phyloP scores from a whole-genome alignment of 2,113 vertebrate genomes.

The Anhinga rufa region DNA sequence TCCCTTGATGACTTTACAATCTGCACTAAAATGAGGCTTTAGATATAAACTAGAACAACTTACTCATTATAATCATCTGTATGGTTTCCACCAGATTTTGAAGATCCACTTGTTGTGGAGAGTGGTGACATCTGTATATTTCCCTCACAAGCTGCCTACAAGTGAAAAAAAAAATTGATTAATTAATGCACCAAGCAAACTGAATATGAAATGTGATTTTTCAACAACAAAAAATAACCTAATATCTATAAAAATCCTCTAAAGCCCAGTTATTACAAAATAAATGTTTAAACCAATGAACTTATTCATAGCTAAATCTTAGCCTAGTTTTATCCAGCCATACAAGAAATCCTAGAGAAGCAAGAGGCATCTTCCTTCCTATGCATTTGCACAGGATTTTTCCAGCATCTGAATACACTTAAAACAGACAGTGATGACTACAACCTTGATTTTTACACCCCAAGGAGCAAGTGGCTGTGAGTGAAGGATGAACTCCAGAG shows the following conservation, averaged over 20 bases:
- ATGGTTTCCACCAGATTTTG: slow-evolving; percentile 67
- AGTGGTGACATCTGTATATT: slow-evolving; percentile 80
- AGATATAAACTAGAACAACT: neutral
- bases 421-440: neutral
- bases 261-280: neutral
- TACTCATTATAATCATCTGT: slow-evolving; percentile 85
- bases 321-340: neutral
- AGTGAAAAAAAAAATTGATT: neutral
- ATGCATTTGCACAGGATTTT: neutral
- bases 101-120: slow-evolving; percentile 58
- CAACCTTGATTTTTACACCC: neutral
- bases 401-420: neutral
- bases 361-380: neutral
- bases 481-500: neutral
- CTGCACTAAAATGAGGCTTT: neutral
- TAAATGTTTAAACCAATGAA: neutral
- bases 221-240: neutral
- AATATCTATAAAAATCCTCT: neutral
- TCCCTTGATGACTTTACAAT: neutral
- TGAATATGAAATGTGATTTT: neutral
- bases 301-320: neutral
- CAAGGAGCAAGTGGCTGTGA: neutral
- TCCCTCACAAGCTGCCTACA: slow-evolving; percentile 91
- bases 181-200: neutral
- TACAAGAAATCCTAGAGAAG: neutral